Evolutionary conservation across 2,113 vertebrate genomes (phyloP).

Genomic region (Chroicocephalus ridibundus): DNA sequence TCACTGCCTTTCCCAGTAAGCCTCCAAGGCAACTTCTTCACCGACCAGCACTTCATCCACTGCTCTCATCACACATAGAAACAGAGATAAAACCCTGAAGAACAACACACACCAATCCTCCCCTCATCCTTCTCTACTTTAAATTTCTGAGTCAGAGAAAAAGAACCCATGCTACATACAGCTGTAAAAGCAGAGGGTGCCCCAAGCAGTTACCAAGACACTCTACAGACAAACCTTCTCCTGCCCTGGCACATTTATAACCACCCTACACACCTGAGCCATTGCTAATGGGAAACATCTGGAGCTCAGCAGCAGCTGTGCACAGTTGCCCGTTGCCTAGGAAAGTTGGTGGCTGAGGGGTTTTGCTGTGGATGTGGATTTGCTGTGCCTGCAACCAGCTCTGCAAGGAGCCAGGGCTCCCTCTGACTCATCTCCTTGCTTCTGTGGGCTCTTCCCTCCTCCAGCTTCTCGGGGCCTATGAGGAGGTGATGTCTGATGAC

Average conservation of each 20-base stretch:
- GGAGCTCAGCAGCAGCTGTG: constrained; percentile 7
- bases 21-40: background rate
- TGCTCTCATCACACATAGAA: background rate
- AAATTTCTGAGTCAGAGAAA: background rate
- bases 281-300: background rate
- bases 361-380: background rate
- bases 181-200: background rate
- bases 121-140: background rate
- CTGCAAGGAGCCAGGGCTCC: background rate
- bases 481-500: background rate
- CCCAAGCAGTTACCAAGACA: background rate
- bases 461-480: background rate
- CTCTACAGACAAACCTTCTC: background rate
- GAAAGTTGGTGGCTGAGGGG: background rate
- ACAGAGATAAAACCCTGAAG: background rate
- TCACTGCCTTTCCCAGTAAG: background rate
- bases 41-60: background rate
- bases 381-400: background rate
- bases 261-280: background rate
- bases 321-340: background rate
- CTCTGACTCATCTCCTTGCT: background rate
- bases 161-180: background rate
- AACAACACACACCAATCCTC: background rate
- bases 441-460: background rate
- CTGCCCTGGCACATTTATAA: background rate